Conservation (phyloP, 2,888 invertebrate species). For the Lepidonotus clava region DNA sequence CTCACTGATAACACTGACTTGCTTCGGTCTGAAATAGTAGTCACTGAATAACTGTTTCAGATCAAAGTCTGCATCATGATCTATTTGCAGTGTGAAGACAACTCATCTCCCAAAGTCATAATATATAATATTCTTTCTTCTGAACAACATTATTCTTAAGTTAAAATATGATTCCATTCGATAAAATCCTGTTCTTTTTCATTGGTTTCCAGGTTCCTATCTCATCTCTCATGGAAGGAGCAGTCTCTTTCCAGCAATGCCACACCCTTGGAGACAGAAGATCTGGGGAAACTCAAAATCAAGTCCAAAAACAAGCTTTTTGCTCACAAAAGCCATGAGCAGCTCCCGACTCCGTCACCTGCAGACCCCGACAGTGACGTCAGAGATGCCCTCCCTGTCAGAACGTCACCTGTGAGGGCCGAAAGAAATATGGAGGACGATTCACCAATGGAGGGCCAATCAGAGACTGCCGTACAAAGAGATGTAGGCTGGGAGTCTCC, state of each 20-base stretch:
- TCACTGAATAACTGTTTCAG: too few relatives aligned
- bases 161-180: too few relatives aligned
- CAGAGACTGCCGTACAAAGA: background rate
- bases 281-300: background rate
- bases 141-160: too few relatives aligned
- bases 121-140: too few relatives aligned
- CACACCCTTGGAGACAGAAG: background rate
- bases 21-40: too few relatives aligned
- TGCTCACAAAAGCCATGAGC: background rate
- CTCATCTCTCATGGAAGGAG: background rate
- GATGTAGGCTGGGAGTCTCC: background rate
- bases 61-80: too few relatives aligned
- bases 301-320: background rate
- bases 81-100: too few relatives aligned
- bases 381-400: background rate
- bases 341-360: background rate
- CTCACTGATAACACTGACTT: too few relatives aligned
- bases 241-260: background rate
- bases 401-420: background rate
- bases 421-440: background rate
- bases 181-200: too few relatives aligned
- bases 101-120: too few relatives aligned
- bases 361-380: background rate
- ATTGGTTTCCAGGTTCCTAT: constrained; percentile 27
- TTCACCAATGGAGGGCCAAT: background rate